Evolutionary conservation across 2,113 vertebrate species (phyloP).

Genomic region (Acrocephalus arundinaceus): DNA sequence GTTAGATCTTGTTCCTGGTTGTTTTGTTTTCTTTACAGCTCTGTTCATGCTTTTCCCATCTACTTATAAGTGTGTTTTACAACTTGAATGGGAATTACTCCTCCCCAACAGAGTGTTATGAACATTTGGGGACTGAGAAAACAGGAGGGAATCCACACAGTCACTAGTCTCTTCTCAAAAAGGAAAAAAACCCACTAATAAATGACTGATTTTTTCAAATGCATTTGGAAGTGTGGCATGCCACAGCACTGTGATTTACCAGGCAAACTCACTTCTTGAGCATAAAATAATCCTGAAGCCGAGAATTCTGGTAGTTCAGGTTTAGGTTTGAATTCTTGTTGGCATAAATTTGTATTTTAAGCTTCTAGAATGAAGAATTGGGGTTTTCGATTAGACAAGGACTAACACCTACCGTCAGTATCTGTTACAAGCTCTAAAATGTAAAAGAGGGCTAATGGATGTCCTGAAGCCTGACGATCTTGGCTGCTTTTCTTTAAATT

Average conservation of each 20-base stretch:
- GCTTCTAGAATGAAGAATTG: neutral
- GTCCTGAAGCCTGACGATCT: neutral
- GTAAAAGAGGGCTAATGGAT: neutral
- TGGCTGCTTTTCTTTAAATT: slow-evolving; percentile 25
- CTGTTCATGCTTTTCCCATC: slow-evolving; percentile 54
- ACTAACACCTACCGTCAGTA: neutral
- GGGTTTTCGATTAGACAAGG: neutral
- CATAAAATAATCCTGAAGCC: neutral
- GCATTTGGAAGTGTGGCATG: neutral
- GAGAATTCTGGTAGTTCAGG: neutral
- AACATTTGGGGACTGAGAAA: neutral
- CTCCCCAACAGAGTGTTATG: slow-evolving; percentile 34
- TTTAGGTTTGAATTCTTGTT: neutral
- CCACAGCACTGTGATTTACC: neutral
- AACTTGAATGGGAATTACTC: slow-evolving; percentile 34
- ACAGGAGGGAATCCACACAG: neutral
- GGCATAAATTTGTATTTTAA: neutral
- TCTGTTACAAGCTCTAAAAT: neutral
- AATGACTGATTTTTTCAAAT: neutral
- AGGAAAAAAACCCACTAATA: neutral
- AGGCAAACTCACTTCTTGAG: neutral
- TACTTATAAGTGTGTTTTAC: slow-evolving; percentile 45
- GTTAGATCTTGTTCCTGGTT: slow-evolving; percentile 14
- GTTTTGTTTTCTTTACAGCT: slow-evolving; percentile 31
- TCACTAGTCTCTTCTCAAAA: neutral